Conservation (phyloP, 2,888 invertebrate genomes). For the Myathropa florea region DNA sequence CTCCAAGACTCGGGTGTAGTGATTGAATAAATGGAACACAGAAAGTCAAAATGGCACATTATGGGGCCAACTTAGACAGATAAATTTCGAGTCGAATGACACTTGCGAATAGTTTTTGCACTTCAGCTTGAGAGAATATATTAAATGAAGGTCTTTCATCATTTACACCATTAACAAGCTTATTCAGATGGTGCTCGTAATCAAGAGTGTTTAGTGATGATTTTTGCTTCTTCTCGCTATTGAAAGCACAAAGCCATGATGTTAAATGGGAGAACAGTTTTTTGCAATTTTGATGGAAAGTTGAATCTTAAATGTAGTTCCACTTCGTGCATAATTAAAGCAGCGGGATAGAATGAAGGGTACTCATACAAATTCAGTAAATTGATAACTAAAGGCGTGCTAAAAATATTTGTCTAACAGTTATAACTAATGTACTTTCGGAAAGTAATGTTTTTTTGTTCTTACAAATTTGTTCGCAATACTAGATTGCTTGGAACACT, state of each 20-base stretch:
- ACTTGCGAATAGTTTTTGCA: conserved; percentile 44
- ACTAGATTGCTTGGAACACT: neutral
- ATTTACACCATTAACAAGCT: conserved; percentile 56
- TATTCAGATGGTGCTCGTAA: conserved; percentile 45
- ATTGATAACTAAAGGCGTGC: neutral
- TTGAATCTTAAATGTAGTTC: neutral
- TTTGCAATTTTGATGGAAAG: conserved; percentile 6
- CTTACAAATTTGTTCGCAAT: too few relatives aligned
- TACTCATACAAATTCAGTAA: neutral
- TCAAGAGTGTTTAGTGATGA: conserved; percentile 44
- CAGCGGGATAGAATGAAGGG: neutral
- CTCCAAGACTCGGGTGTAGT: conserved; percentile 34
- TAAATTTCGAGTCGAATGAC: conserved; percentile 49
- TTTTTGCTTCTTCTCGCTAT: conserved; percentile 23
- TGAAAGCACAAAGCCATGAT: neutral
- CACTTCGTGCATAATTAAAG: too few relatives aligned
- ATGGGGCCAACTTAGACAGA: conserved; percentile 40
- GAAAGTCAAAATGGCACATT: conserved; percentile 56
- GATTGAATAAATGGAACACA: conserved; percentile 64
- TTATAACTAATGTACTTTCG: too few relatives aligned
- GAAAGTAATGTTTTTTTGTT: too few relatives aligned
- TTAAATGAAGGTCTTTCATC: conserved; percentile 45
- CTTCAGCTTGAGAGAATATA: conserved; percentile 6
- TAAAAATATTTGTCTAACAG: too few relatives aligned
- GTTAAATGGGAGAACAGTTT: conserved; percentile 8